Evolutionary conservation across 1,140 invertebrate genomes (phyloP), one percentile per base, ranked within the genome.

Genomic region (Diploscapter pachys): DNA sequence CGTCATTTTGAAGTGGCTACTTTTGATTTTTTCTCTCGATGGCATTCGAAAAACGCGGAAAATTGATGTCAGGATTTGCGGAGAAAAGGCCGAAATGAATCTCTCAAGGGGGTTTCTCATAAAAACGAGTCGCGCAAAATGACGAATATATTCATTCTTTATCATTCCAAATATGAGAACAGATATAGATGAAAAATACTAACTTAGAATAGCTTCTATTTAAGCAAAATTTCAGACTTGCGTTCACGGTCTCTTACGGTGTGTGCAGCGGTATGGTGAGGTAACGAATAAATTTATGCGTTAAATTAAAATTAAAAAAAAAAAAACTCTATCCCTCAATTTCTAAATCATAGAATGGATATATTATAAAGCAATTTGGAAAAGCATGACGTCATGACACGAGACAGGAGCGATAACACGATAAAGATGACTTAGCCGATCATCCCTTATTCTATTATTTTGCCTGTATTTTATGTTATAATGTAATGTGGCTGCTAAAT

Each of bases 241-340:
- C 56, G 72, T 76, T 48, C 72, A 76, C 51, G 70, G 70, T 49
- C 54, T 76, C 63, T 63, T 76, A 50, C 75, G 75, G 50, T 76
- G 75, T 67, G 75, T 76, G 11, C 75, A 76, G 48, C 75, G 70
- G 9, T 76, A 76, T 67, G 63, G 69, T 5, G 75, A 76, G 53
- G 72, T 73, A 53, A 31, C 31, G 31, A 31, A 31, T 31, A 31
- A 31, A 31, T 31, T 31, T 31, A 31, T 31, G 31, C 31, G 31
- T 31, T 31, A 31, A 31, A 31, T 31, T 31, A 31, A 31, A 31
- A 31, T 31, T 31, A 31, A 31, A 31, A 31, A 31, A 31, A 31
- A 31, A 31, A 31, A 31, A 31, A 31, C 31, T 31, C 31, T 31
- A 31, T 31, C 31, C 31, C 31, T 31, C 31, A 31, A 31, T 31